phyloP scores from a whole-genome alignment of 2,888 invertebrate species.

The Thalpophila matura region DNA sequence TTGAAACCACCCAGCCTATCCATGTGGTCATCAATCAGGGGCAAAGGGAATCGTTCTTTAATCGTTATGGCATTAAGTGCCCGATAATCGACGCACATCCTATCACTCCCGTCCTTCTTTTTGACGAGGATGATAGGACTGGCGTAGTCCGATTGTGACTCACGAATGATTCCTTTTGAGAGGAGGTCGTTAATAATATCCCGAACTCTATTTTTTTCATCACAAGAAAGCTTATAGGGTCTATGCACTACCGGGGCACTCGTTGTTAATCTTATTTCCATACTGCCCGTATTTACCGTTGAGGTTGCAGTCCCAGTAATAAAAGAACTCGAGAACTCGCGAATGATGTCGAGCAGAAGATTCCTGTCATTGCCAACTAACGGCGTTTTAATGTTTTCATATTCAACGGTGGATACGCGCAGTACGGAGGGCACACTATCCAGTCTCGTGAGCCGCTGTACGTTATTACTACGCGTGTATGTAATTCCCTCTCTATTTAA shows the following conservation, averaged over 20 bases:
- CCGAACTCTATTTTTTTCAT: constrained; percentile 1
- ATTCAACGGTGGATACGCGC: not conserved
- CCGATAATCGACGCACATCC: not conserved
- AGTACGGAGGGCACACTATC: not conserved
- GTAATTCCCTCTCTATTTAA: not conserved
- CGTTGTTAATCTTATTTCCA: not conserved
- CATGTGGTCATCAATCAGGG: not conserved
- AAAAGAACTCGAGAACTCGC: not conserved
- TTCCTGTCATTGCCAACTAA: not conserved
- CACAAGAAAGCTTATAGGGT: not conserved
- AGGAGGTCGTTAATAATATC: not conserved
- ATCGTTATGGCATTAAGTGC: not conserved
- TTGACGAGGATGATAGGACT: constrained; percentile 3
- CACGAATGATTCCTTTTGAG: not conserved
- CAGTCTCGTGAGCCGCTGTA: not conserved
- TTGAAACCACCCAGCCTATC: no score
- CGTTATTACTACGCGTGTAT: not conserved
- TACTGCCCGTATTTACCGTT: not conserved
- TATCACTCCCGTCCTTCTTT: not conserved
- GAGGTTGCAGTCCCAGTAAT: not conserved
- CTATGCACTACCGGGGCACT: not conserved
- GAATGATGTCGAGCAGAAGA: not conserved
- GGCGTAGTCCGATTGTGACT: not conserved
- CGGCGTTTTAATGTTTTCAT: not conserved
- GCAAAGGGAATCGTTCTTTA: not conserved